phyloP scores from a whole-genome alignment of 2,113 vertebrate species.

The Chloropsis cyanopogon region DNA sequence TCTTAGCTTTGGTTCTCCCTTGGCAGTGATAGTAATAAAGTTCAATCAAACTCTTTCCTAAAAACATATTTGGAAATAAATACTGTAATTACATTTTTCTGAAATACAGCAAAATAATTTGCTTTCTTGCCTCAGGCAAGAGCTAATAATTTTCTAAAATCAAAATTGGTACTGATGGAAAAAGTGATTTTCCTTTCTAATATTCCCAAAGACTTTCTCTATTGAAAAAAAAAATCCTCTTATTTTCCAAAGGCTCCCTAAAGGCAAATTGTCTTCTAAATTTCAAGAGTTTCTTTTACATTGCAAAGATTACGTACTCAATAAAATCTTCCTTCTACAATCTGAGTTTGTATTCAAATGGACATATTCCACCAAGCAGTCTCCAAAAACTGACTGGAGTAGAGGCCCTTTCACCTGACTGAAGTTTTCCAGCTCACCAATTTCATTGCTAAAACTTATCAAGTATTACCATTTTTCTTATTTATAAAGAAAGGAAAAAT shows the following conservation, averaged over 20 bases:
- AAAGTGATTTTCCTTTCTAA: not conserved
- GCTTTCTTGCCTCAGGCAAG: not conserved
- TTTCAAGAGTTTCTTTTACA: constrained; percentile 8
- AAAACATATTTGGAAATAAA: not conserved
- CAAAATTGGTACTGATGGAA: not conserved
- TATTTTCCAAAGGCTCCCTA: constrained; percentile 1
- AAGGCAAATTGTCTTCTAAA: constrained; percentile 17
- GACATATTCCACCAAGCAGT: not conserved
- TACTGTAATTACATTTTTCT: not conserved
- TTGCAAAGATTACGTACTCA: not conserved
- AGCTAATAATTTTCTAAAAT: constrained; percentile 24
- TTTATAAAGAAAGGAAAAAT: constrained; percentile 25
- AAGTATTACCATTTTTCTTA: constrained; percentile 18
- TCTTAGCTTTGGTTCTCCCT: not conserved
- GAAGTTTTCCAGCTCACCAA: constrained; percentile 42
- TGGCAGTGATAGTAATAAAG: not conserved
- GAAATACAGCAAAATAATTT: not conserved
- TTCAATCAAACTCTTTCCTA: not conserved
- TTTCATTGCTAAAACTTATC: constrained; percentile 32
- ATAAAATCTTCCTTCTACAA: constrained; percentile 14
- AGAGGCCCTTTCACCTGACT: not conserved
- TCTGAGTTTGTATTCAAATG: not conserved
- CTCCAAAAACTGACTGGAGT: not conserved
- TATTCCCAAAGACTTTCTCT: not conserved
- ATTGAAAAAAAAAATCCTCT: constrained; percentile 2